phyloP scores from a whole-genome alignment of 2,888 invertebrate species.

The Drosophila cognata region DNA sequence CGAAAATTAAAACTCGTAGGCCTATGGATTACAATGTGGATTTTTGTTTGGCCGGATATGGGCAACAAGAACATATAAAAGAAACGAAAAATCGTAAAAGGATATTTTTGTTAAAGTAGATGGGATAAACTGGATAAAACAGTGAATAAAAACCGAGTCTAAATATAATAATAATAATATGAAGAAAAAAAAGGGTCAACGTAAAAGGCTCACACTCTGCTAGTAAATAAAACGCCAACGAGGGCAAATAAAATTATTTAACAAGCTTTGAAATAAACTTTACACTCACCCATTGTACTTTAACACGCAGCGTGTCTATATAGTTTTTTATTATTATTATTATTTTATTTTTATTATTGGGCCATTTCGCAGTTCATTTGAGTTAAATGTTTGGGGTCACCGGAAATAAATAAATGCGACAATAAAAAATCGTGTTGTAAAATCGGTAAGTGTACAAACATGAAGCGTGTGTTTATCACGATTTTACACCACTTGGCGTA shows the following conservation, averaged over 20 bases:
- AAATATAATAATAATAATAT: slow-evolving; percentile 46
- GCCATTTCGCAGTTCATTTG: slow-evolving; percentile 70
- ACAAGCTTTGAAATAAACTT: slow-evolving; percentile 6
- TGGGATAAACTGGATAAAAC: slow-evolving; percentile 24
- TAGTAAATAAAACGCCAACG: slow-evolving; percentile 39
- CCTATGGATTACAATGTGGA: slow-evolving; percentile 61
- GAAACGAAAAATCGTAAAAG: slow-evolving; percentile 56
- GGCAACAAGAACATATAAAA: slow-evolving; percentile 44
- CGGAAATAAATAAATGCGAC: slow-evolving; percentile 61
- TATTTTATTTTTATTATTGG: slow-evolving; percentile 45
- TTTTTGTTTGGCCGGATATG: slow-evolving; percentile 31
- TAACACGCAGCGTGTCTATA: slow-evolving; percentile 80
- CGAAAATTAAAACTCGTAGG: slow-evolving; percentile 83
- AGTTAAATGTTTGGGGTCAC: slow-evolving; percentile 69
- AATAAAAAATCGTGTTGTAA: slow-evolving; percentile 46
- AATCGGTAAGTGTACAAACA: slow-evolving; percentile 16
- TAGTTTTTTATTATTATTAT: slow-evolving; percentile 43
- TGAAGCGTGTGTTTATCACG: slow-evolving; percentile 35
- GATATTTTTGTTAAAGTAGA: slow-evolving; percentile 53
- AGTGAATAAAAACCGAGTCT: slow-evolving; percentile 39
- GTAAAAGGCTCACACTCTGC: slow-evolving; percentile 5
- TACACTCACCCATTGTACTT: slow-evolving; percentile 83
- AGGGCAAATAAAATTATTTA: slow-evolving; percentile 53
- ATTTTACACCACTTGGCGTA: slow-evolving; percentile 11
- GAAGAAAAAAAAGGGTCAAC: slow-evolving; percentile 28